Conservation (phyloP, 2,113 vertebrate species). For the Microtus richardsoni region DNA sequence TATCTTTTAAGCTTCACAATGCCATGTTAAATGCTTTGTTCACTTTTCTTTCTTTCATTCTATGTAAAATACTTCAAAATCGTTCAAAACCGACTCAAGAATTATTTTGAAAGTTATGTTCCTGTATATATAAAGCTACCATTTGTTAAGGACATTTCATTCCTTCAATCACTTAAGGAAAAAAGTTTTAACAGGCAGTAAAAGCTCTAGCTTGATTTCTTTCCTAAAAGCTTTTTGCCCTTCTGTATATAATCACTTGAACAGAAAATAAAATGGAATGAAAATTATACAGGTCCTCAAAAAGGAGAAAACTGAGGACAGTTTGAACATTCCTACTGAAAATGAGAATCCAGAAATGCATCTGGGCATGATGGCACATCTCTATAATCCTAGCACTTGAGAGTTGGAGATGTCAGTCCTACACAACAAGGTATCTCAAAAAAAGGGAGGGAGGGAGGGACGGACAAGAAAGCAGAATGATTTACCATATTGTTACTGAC, state of each 20-base stretch:
- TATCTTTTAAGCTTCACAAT: constrained; percentile 29
- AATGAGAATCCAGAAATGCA: neutral
- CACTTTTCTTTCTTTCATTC: neutral
- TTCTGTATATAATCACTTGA: neutral
- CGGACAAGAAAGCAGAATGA: neutral
- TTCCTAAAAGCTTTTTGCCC: neutral
- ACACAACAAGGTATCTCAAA: neutral
- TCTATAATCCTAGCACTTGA: neutral
- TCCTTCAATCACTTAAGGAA: neutral
- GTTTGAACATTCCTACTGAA: neutral
- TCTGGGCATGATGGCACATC: neutral
- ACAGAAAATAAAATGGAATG: constrained; percentile 1
- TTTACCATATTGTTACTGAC: neutral
- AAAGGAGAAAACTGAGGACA: neutral
- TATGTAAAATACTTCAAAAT: neutral
- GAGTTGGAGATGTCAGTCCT: neutral
- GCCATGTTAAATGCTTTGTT: constrained; percentile 3
- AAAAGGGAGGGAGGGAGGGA: neutral
- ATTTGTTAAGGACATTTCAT: constrained; percentile 39
- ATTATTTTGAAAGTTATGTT: constrained; percentile 57
- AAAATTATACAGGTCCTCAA: constrained; percentile 35
- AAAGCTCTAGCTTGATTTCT: constrained; percentile 18
- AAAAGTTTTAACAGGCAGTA: constrained; percentile 9
- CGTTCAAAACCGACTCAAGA: constrained; percentile 19
- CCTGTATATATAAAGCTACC: constrained; percentile 21